Percentiles rank a stretch among this genome's conserved stretches.
phyloP scores from a whole-genome alignment of 2,113 vertebrate species.

The Stictonetta naevosa region DNA sequence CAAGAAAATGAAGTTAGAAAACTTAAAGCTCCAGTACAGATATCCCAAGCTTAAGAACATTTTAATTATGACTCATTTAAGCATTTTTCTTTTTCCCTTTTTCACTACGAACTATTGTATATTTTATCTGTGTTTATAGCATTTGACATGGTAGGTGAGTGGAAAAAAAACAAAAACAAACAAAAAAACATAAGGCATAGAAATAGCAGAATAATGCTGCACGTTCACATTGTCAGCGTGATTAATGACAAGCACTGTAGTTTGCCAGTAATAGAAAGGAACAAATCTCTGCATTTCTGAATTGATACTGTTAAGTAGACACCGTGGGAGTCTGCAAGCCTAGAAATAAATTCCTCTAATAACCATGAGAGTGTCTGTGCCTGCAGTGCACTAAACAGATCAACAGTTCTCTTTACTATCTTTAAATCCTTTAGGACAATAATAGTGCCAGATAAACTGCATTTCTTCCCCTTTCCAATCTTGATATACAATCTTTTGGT shows the following conservation, averaged over 20 bases:
- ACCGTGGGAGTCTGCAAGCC: neutral
- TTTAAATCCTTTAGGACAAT: neutral
- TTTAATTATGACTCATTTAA: neutral
- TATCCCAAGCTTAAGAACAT: neutral
- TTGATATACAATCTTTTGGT: neutral
- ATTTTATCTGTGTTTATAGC: neutral
- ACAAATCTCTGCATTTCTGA: neutral
- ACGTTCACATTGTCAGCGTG: constrained; percentile 1
- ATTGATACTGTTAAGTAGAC: neutral
- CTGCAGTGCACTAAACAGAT: neutral
- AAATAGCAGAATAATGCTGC: neutral
- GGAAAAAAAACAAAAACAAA: neutral
- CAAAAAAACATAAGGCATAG: neutral
- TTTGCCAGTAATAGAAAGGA: neutral
- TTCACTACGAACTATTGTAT: neutral
- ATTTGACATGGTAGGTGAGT: neutral
- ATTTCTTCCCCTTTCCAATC: neutral
- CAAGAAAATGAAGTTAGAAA: neutral
- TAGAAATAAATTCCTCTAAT: constrained; percentile 46
- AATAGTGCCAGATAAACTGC: neutral
- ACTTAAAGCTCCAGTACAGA: neutral
- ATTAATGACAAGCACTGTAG: neutral
- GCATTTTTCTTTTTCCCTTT: neutral
- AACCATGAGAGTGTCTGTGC: neutral
- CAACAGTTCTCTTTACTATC: neutral